Conservation (phyloP, 1,140 invertebrate species). For the Zaprionus vittiger region DNA sequence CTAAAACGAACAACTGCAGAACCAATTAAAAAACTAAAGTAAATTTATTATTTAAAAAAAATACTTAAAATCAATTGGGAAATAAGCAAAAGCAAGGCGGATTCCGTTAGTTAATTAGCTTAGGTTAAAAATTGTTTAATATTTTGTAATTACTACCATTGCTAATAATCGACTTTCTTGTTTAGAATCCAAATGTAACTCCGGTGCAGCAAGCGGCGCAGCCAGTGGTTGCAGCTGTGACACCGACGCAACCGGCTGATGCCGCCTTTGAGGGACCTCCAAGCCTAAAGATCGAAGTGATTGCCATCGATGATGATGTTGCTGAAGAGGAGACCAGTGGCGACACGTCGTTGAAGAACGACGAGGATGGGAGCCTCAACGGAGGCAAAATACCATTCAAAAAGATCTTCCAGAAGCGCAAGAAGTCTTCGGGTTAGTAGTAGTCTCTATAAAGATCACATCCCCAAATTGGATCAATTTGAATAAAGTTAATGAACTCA, state of each 20-base stretch:
- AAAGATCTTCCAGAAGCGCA: slow-evolving; percentile 79
- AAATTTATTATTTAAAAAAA: not conserved
- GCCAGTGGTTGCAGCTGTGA: not conserved
- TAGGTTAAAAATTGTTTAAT: not conserved
- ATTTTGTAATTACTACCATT: not conserved
- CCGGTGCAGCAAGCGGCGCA: slow-evolving; percentile 7
- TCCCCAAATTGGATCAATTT: not conserved
- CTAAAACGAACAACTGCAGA: not conserved
- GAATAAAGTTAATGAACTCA: not conserved
- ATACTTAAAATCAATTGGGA: not conserved
- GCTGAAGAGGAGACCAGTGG: not conserved
- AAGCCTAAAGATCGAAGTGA: slow-evolving; percentile 45
- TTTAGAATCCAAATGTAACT: slow-evolving; percentile 61
- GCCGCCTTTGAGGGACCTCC: not conserved
- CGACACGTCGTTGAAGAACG: not conserved
- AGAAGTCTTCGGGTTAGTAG: slow-evolving; percentile 77
- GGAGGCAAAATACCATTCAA: slow-evolving; percentile 77
- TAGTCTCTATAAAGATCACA: not conserved
- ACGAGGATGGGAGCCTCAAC: slow-evolving; percentile 29
- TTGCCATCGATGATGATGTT: not conserved
- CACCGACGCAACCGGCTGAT: not conserved
- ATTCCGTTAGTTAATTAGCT: slow-evolving; percentile 9
- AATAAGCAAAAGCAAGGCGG: not conserved
- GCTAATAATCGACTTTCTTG: slow-evolving; percentile 11
- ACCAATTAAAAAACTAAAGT: not conserved